These are phyloP conservation scores for Oeneis ivallda DNA, from an alignment of 2,888 invertebrate genomes.

Conservation along the genomic window DNA sequence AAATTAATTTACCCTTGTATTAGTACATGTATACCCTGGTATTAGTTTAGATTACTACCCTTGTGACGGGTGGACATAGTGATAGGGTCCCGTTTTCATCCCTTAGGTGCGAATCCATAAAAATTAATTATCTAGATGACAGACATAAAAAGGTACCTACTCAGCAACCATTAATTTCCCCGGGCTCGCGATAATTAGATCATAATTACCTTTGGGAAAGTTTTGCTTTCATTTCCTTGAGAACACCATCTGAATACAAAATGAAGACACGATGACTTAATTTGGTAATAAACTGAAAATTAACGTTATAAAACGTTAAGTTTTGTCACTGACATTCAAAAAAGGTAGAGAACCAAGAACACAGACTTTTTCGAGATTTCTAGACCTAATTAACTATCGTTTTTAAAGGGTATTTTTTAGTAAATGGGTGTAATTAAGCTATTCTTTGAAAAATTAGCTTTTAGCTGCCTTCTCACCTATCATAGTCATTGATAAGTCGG, in stretches of 20 bases:
- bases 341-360: no score
- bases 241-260: conserved; percentile 10
- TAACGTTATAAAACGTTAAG: background rate
- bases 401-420: no score
- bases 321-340: background rate
- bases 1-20: no score
- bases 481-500: no score
- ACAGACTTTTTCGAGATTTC: background rate
- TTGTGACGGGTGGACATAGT: background rate
- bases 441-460: background rate
- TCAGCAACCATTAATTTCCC: background rate
- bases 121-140: background rate
- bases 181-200: background rate
- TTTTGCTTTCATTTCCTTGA: conserved; percentile 7
- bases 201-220: conserved; percentile 2
- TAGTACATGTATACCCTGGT: no score
- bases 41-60: no score
- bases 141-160: conserved; percentile 1
- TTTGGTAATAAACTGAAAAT: conserved; percentile 5
- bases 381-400: no score
- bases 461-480: no score
- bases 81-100: no score
- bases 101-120: no score
- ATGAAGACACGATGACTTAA: conserved; percentile 9
- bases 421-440: background rate